phyloP scores from a whole-genome alignment of 2,888 invertebrate genomes.

The Drosophila meridiana region DNA sequence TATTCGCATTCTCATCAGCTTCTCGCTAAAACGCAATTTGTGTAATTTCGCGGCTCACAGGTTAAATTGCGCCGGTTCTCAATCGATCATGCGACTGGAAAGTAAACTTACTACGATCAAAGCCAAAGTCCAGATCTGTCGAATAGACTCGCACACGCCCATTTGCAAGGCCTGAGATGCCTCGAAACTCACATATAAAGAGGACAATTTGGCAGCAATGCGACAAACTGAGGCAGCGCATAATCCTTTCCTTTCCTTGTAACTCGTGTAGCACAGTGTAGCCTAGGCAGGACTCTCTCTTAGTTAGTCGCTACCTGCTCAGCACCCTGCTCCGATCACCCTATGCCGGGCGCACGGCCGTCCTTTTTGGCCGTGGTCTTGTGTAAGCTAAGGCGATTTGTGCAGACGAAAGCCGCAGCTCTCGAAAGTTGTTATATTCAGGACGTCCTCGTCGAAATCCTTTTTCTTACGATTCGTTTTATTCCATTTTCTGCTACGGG shows the following conservation, averaged over 20 bases:
- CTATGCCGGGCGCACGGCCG: slow-evolving; percentile 13
- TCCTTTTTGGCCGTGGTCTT: slow-evolving; percentile 56
- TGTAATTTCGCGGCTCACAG: background rate
- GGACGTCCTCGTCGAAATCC: slow-evolving; percentile 63
- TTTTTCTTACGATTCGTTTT: slow-evolving; percentile 62
- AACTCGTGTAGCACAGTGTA: slow-evolving; percentile 27
- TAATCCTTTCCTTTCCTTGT: slow-evolving; percentile 63
- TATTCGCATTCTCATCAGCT: background rate
- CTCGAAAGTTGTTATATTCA: slow-evolving; percentile 75
- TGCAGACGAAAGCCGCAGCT: slow-evolving; percentile 74
- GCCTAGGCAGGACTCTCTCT: slow-evolving; percentile 18
- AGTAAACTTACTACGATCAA: slow-evolving; percentile 6
- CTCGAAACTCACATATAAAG: background rate
- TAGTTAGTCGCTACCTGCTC: slow-evolving; percentile 49
- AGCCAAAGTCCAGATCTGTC: background rate
- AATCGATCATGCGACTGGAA: background rate
- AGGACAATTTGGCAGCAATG: slow-evolving; percentile 44
- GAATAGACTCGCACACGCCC: slow-evolving; percentile 10
- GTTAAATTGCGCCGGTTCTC: background rate
- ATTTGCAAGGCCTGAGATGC: slow-evolving; percentile 3
- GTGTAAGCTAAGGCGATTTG: slow-evolving; percentile 78
- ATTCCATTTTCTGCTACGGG: slow-evolving; percentile 43
- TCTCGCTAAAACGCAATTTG: background rate
- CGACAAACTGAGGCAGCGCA: slow-evolving; percentile 32
- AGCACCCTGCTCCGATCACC: slow-evolving; percentile 38